phyloP scores from a whole-genome alignment of 2,888 invertebrate species.

The Cantharis lateralis region DNA sequence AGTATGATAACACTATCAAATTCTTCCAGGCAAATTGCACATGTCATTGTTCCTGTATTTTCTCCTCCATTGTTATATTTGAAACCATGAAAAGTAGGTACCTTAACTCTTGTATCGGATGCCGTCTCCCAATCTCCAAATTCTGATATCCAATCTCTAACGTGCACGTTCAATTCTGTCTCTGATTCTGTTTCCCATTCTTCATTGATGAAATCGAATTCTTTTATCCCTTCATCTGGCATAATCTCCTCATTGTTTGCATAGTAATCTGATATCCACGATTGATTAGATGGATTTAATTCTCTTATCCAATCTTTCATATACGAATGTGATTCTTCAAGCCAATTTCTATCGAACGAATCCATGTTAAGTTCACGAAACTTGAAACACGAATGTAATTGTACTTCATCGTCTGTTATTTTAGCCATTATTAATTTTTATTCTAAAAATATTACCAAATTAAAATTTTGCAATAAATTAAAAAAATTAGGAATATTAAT shows the following conservation, averaged over 20 bases:
- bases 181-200: background rate
- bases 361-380: background rate
- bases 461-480: background rate
- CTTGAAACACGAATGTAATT: background rate
- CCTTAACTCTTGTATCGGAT: background rate
- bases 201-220: background rate
- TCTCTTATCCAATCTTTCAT: background rate
- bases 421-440: background rate
- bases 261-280: background rate
- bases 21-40: background rate
- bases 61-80: background rate
- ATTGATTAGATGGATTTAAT: background rate
- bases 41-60: background rate
- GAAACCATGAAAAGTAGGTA: background rate
- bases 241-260: background rate
- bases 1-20: background rate
- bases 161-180: background rate
- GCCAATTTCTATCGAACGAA: background rate
- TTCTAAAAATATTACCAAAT: background rate
- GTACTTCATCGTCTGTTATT: background rate
- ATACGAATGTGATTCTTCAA: background rate
- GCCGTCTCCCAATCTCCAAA: background rate
- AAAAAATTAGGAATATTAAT: no score
- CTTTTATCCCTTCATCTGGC: background rate
- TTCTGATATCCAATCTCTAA: background rate